phyloP scores from a whole-genome alignment of 1,140 invertebrate genomes.

The Hormaphis cornu region DNA sequence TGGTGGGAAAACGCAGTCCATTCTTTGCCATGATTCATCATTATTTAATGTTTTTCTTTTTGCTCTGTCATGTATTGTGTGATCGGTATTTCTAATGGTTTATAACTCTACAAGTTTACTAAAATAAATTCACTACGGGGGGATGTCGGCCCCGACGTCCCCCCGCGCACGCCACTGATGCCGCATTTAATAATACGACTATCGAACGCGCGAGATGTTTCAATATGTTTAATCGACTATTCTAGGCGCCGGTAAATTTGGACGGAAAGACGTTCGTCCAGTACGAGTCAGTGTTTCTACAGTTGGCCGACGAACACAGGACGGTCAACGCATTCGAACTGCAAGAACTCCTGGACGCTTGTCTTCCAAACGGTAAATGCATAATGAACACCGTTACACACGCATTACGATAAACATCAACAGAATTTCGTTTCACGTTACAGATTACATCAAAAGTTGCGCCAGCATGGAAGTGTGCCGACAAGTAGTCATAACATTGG shows the following conservation, averaged over 20 bases:
- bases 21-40: too few relatives aligned
- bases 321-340: constrained; percentile 86
- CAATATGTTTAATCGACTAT: too few relatives aligned
- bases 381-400: background rate
- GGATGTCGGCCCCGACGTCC: too few relatives aligned
- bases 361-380: constrained; percentile 70
- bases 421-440: constrained; percentile 35
- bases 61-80: too few relatives aligned
- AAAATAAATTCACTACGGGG: too few relatives aligned
- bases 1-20: too few relatives aligned
- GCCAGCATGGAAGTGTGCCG: constrained; percentile 84
- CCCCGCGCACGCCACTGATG: too few relatives aligned
- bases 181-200: too few relatives aligned
- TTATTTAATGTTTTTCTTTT: too few relatives aligned
- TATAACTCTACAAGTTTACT: too few relatives aligned
- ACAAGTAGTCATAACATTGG: constrained; percentile 78
- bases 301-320: constrained; percentile 74
- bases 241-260: constrained; percentile 51
- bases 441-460: constrained; percentile 87
- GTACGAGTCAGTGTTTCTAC: constrained; percentile 82
- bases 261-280: constrained; percentile 69
- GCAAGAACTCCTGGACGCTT: constrained; percentile 81
- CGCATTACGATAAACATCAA: background rate
- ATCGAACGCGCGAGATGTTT: too few relatives aligned
- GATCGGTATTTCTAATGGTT: too few relatives aligned